Conservation (phyloP, 2,797 vertebrate species). For the Setipinna tenuifilis region DNA sequence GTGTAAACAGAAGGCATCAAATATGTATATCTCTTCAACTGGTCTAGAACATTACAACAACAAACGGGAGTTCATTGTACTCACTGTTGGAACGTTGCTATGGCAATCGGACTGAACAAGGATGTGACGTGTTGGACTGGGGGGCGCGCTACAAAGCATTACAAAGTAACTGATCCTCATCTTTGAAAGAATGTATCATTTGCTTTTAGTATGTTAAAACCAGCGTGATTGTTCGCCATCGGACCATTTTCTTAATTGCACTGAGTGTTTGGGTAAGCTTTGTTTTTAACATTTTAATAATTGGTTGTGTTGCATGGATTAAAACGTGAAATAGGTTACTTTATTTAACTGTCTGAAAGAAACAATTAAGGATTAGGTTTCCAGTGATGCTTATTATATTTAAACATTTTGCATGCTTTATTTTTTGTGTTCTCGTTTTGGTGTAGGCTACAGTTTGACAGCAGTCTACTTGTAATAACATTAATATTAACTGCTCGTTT, state of each 20-base stretch:
- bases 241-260: neutral
- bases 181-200: conserved; percentile 17
- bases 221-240: neutral
- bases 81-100: conserved; percentile 57
- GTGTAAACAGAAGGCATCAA: conserved; percentile 6
- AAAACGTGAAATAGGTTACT: neutral
- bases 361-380: neutral
- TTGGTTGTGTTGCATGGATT: neutral
- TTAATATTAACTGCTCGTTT: no score
- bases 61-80: neutral
- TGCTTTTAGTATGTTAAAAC: neutral
- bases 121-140: conserved; percentile 57
- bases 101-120: conserved; percentile 54
- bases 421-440: neutral
- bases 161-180: conserved; percentile 13
- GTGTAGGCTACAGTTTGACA: neutral
- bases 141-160: conserved; percentile 22
- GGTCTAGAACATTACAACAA: neutral
- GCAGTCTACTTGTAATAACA: no score
- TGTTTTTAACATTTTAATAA: neutral
- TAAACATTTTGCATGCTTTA: neutral
- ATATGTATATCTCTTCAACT: conserved; percentile 33
- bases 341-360: neutral
- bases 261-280: neutral
- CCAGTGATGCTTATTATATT: neutral